Evolutionary conservation across 2,113 vertebrate genomes (phyloP).

Genomic region (Sclerurus mexicanus): DNA sequence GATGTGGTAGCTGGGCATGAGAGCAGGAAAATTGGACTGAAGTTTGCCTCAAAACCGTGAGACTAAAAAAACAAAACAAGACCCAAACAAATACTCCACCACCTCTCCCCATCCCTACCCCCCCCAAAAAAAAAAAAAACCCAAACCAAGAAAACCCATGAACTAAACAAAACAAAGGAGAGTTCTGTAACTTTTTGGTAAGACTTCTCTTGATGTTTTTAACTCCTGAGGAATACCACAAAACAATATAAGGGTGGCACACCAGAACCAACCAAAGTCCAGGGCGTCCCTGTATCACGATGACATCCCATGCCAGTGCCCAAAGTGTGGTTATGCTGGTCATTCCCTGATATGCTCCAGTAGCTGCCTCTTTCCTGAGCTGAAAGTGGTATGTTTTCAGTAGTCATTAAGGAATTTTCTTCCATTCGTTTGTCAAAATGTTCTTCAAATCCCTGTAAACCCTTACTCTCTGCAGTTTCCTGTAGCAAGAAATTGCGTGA

Average conservation of each 20-base stretch:
- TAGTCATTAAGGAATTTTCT: neutral
- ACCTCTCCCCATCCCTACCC: no score
- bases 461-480: neutral
- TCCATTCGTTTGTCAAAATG: neutral
- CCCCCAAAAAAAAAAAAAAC: neutral
- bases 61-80: neutral
- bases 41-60: neutral
- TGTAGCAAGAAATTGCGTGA: neutral
- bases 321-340: neutral
- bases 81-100: neutral
- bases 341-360: neutral
- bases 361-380: neutral
- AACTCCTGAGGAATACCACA: neutral
- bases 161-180: neutral
- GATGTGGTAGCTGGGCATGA: neutral
- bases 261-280: neutral
- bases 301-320: neutral
- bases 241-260: neutral
- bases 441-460: neutral
- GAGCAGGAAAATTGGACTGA: neutral
- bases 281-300: neutral
- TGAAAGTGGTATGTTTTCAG: neutral
- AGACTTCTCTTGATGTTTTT: neutral
- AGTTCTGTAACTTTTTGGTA: fast-evolving
- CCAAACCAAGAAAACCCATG: neutral